A percentile compares a stretch with the other conserved stretches of the same genome.
Evolutionary conservation across 64 coral and sea anemone species (phyloP).

Genomic region (Cladopsammia gracilis): DNA sequence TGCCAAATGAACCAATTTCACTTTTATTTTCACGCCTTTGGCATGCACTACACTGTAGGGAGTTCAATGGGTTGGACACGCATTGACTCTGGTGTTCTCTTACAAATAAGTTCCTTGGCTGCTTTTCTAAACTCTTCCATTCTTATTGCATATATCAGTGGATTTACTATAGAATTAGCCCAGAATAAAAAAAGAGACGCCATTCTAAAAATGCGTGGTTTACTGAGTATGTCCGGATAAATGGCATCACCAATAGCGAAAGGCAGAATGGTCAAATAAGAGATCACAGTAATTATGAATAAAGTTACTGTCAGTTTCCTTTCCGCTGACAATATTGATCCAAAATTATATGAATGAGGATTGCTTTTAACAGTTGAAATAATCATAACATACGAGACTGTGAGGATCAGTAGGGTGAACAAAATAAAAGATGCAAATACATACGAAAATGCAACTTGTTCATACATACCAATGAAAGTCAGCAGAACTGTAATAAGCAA

Average conservation of each 20-base stretch:
- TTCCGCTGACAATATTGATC: background rate
- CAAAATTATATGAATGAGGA: background rate
- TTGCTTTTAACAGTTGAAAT: background rate
- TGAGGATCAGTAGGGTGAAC: background rate
- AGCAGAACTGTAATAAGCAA: background rate
- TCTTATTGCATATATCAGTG: background rate
- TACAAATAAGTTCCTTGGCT: background rate
- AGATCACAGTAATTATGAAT: background rate
- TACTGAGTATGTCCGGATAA: background rate
- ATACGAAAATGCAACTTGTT: background rate
- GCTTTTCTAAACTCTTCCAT: conserved; percentile 2
- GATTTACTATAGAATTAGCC: background rate
- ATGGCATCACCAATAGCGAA: background rate
- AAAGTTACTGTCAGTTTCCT: background rate
- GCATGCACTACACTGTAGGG: background rate
- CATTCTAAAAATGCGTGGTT: no score
- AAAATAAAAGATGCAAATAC: background rate
- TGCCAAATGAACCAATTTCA: no score
- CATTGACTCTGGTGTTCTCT: no score
- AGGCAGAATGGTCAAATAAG: background rate
- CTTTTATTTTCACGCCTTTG: no score
- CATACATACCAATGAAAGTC: background rate
- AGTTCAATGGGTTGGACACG: no score
- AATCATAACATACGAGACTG: background rate
- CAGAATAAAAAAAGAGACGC: background rate